phyloP scores from a whole-genome alignment of 2,888 invertebrate species.

The Euplagia quadripunctaria region DNA sequence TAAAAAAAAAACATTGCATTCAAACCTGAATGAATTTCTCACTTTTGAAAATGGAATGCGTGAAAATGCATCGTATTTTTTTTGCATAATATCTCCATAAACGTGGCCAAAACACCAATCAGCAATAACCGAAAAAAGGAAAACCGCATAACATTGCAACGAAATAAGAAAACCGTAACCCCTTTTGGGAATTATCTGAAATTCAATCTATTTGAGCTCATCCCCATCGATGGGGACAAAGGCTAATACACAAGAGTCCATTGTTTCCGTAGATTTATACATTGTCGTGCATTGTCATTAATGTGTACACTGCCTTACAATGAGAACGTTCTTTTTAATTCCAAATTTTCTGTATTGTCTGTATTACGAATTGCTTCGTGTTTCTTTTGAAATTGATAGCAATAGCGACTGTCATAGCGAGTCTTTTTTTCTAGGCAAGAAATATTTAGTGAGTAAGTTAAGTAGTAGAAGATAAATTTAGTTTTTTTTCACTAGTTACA shows the following conservation, averaged over 20 bases:
- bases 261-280: slow-evolving; percentile 84
- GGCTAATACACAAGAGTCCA: slow-evolving; percentile 76
- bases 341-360: slow-evolving; percentile 57
- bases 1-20: slow-evolving; percentile 5
- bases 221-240: slow-evolving; percentile 82
- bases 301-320: slow-evolving; percentile 80
- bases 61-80: slow-evolving; percentile 49
- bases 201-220: slow-evolving; percentile 84
- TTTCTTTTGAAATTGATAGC: slow-evolving; percentile 27
- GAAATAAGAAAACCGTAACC: slow-evolving; percentile 77
- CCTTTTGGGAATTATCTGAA: slow-evolving; percentile 79
- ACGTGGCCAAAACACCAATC: slow-evolving; percentile 56
- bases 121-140: slow-evolving; percentile 50
- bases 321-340: slow-evolving; percentile 72
- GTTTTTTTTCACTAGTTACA: not conserved
- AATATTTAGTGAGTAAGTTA: no score
- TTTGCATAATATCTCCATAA: slow-evolving; percentile 53
- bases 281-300: slow-evolving; percentile 80
- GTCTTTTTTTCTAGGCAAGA: not conserved
- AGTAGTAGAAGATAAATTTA: no score
- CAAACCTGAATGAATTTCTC: not conserved
- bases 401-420: slow-evolving; percentile 24
- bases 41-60: slow-evolving; percentile 35
- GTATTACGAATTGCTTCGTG: slow-evolving; percentile 39
- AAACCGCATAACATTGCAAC: slow-evolving; percentile 58